Evolutionary conservation across 2,113 vertebrate species (phyloP).

Genomic region (Halcyon senegalensis): DNA sequence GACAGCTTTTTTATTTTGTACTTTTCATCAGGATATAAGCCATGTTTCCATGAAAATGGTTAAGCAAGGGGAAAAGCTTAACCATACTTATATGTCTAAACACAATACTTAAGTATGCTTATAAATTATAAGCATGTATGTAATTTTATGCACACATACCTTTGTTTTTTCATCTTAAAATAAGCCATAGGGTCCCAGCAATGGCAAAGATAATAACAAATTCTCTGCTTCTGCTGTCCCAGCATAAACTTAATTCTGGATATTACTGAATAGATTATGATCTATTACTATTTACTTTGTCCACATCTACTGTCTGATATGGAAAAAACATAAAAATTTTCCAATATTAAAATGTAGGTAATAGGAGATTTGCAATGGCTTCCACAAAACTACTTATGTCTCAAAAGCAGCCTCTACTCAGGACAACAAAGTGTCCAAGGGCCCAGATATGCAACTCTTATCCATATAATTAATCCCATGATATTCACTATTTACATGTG

Average conservation of each 20-base stretch:
- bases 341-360: not conserved
- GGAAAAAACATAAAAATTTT: not conserved
- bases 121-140: not conserved
- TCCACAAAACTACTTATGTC: not conserved
- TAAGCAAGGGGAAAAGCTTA: not conserved
- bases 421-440: not conserved
- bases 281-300: not conserved
- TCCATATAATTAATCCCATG: not conserved
- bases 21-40: not conserved
- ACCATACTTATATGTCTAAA: not conserved
- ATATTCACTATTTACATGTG: not conserved
- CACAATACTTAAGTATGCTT: not conserved
- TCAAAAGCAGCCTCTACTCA: not conserved
- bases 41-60: not conserved
- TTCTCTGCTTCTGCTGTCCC: not conserved
- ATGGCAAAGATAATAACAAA: not conserved
- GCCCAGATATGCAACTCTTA: not conserved
- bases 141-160: not conserved
- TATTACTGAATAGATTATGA: not conserved
- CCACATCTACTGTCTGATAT: not conserved
- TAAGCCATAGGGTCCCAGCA: not conserved
- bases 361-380: not conserved
- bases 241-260: not conserved
- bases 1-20: not conserved
- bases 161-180: not conserved